These are phyloP conservation scores for Halcyon malimbica DNA, from an alignment of 2,113 vertebrate species.

Conservation along the genomic window DNA sequence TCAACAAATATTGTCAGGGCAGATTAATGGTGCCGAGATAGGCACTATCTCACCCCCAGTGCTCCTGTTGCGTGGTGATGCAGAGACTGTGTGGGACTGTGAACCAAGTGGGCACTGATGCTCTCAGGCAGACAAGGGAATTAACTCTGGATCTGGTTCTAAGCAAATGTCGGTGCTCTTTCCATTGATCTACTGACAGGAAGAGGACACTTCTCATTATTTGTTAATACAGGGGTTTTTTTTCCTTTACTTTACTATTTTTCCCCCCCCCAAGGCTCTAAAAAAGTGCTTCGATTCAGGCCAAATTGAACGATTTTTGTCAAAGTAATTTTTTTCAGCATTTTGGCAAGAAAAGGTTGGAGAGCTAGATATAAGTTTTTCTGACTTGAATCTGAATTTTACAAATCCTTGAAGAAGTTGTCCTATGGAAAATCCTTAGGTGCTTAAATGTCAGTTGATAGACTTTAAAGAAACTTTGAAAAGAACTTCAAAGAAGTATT, in stretches of 20 bases:
- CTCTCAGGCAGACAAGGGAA: not conserved
- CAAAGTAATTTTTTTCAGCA: not conserved
- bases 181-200: not conserved
- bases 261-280: not conserved
- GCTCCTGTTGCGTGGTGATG: not conserved
- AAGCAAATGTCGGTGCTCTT: not conserved
- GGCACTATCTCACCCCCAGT: not conserved
- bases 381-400: not conserved
- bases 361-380: not conserved
- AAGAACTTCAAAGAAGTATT: not conserved
- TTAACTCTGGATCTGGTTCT: not conserved
- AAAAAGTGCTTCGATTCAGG: not conserved
- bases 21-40: not conserved
- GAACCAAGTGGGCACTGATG: not conserved
- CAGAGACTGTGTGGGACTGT: not conserved
- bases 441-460: not conserved
- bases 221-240: not conserved
- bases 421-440: not conserved
- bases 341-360: not conserved
- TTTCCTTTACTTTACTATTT: not conserved
- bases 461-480: not conserved
- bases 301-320: not conserved
- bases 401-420: not conserved
- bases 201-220: not conserved
- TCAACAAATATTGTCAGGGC: not conserved